Percentiles rank a stretch among this genome's conserved stretches.
phyloP scores from a whole-genome alignment of 2,113 vertebrate species.

The Malurus cyaneus region DNA sequence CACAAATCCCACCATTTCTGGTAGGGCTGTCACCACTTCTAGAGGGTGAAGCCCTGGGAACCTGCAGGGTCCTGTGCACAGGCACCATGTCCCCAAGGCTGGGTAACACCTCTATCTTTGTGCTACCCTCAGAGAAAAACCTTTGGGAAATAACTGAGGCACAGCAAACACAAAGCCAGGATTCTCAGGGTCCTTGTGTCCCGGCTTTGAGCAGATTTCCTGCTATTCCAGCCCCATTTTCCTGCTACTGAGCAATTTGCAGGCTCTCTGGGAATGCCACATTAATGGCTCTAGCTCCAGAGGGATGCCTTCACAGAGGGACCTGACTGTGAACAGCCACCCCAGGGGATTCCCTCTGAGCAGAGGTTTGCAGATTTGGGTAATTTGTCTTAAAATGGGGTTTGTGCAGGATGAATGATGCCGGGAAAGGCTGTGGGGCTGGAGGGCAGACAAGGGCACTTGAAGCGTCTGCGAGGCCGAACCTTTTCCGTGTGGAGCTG shows the following conservation, averaged over 20 bases:
- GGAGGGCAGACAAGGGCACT: neutral
- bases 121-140: neutral
- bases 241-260: neutral
- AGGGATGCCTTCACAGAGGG: neutral
- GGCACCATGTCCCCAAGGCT: neutral
- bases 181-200: neutral
- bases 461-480: neutral
- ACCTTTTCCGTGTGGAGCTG: neutral
- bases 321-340: neutral
- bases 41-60: neutral
- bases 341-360: neutral
- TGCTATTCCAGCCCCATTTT: neutral
- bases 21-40: neutral
- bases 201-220: neutral
- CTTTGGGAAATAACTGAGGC: neutral
- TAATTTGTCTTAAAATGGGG: neutral
- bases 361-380: neutral
- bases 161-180: neutral
- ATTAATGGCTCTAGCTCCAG: neutral
- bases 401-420: neutral
- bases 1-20: neutral
- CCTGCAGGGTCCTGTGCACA: neutral
- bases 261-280: neutral
- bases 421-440: accelerated
- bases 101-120: neutral